phyloP scores from a whole-genome alignment of 92 coral and sea anemone species.

The Porites evermanni region DNA sequence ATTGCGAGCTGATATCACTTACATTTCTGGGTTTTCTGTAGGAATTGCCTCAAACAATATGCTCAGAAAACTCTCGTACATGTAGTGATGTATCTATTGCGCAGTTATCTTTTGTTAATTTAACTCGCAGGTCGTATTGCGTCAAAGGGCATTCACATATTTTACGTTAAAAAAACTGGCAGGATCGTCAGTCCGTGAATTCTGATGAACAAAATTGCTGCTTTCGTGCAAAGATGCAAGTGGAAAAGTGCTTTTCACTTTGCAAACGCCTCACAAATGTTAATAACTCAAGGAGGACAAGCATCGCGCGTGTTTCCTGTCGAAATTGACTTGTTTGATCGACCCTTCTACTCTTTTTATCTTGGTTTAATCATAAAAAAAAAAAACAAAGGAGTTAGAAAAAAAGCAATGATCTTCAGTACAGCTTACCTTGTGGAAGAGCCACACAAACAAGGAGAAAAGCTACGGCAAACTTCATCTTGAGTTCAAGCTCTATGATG shows the following conservation, averaged over 20 bases:
- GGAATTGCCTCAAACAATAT: too few species aligned
- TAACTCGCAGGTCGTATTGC: neutral
- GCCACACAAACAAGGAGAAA: conserved; percentile 23
- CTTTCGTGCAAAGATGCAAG: neutral
- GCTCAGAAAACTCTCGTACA: neutral
- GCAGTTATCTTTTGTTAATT: too few species aligned
- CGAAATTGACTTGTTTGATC: too few species aligned
- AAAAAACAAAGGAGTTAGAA: neutral
- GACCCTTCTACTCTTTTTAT: too few species aligned
- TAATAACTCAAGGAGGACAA: neutral
- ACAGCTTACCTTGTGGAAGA: conserved; percentile 24
- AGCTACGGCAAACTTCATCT: conserved; percentile 38
- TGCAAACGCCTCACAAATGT: neutral
- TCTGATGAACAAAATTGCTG: neutral
- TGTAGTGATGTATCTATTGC: too few species aligned
- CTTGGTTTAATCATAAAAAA: too few species aligned
- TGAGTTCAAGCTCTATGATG: neutral
- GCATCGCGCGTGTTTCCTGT: neutral
- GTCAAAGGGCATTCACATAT: neutral
- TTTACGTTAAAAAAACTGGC: neutral
- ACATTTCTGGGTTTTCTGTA: neutral
- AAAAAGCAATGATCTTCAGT: neutral
- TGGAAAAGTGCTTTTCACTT: neutral
- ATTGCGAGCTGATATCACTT: neutral
- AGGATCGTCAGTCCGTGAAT: neutral